Base-by-base conservation (phyloP, 2,888 invertebrate genomes). In the Limnephilus lunatus region DNA sequence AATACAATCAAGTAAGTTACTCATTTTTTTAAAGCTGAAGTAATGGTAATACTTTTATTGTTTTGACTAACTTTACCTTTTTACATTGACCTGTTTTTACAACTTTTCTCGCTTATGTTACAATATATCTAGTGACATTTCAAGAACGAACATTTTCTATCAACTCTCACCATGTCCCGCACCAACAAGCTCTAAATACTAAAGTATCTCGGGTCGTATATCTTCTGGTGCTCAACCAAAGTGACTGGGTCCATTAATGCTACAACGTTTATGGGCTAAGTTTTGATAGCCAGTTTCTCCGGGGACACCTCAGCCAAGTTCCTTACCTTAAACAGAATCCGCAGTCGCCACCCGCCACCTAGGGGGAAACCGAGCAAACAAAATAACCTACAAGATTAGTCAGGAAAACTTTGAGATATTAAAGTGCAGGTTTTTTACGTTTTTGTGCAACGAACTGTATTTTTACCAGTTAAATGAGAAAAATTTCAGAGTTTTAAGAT, bases 241-340 rank as follows among this genome's bases (percentile, higher is more conserved):
- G 87, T 87, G 53, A 87, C 31, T 81, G 11, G 81, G 89, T 89
- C 81, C 87, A 87, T 87, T 53, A 87, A 87, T 68, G 68, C 35
- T 87, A 68, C 81, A 83, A 85, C 85, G 90, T 90, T 90, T 90
- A 90, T 90, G 90, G 68, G 85, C 35, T 39, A 90, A 90, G 90
- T 90, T 90, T 85, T 85, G 85, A 90, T 90, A 68, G 85, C 44
- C n/a, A 35, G 35, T 39, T 90, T 90, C 90, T 25, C 32, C 39
- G 80, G 90, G 39, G 87, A 87, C 87, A 87, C 87, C 87, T 53
- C 53, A n/a, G 25, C 68, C 68, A 31, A 87, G 87, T 87, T 68
- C 68, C 85, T 87, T 68, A 30, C 87, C 68, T 68, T 53, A 44
- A n/a, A 39, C 44, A 44, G 35, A 86, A 30, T 44, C 85, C 15